Percentiles rank a stretch among this genome's conserved stretches.
These are phyloP conservation scores for Blastomussa wellsi DNA, from an alignment of 92 coral and sea anemone species.

Conservation along the genomic window DNA sequence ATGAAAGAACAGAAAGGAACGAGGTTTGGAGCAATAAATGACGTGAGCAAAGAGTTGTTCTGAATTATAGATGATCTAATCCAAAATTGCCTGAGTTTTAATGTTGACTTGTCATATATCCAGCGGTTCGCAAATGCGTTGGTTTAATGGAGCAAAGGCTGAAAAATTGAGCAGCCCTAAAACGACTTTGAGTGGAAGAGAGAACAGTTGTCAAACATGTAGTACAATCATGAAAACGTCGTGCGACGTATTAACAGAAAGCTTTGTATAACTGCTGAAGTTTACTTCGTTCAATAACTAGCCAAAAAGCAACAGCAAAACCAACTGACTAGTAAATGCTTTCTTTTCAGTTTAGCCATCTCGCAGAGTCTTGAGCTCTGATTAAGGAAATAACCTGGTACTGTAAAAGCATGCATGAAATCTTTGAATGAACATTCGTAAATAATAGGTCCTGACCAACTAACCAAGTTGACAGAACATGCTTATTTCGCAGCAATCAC, in stretches of 20 bases:
- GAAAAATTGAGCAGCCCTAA: conserved; percentile 7
- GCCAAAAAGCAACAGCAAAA: neutral
- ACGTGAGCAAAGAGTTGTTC: conserved; percentile 88
- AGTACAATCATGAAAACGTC: conserved; percentile 23
- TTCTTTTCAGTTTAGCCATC: neutral
- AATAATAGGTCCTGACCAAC: conserved; percentile 56
- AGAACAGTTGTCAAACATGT: neutral
- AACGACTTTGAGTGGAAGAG: neutral
- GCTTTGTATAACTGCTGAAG: neutral
- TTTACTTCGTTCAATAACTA: conserved; percentile 1
- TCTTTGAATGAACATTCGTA: conserved; percentile 73
- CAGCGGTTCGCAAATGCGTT: conserved; percentile 53
- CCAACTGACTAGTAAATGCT: neutral
- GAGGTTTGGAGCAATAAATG: conserved; percentile 77
- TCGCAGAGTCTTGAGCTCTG: too few relatives aligned
- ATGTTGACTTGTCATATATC: conserved; percentile 49
- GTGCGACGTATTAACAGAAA: conserved; percentile 16
- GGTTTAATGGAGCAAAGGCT: conserved; percentile 19
- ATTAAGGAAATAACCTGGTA: neutral
- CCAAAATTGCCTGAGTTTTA: conserved; percentile 31
- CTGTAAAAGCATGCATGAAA: conserved; percentile 45
- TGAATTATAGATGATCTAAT: conserved; percentile 91
- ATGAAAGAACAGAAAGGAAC: conserved; percentile 66
- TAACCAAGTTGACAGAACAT: conserved; percentile 37
- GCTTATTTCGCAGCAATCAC: conserved; percentile 1